These are phyloP conservation scores for Carabus problematicus DNA, from an alignment of 2,888 invertebrate genomes.

Conservation along the genomic window DNA sequence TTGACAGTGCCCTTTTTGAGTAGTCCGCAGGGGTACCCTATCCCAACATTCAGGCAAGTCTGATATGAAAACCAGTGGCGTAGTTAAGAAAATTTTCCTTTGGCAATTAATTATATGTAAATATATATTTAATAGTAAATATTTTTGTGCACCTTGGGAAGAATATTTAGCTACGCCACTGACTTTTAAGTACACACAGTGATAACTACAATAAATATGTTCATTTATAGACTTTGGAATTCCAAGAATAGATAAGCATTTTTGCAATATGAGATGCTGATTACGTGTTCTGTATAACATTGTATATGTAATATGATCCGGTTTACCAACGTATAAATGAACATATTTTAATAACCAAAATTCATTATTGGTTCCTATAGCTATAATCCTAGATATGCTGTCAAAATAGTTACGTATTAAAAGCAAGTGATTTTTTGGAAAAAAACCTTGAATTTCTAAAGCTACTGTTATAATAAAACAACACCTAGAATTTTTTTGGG, in stretches of 20 bases:
- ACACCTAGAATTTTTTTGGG: no score
- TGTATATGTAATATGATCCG: no score
- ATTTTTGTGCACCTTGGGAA: neutral
- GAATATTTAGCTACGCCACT: conserved; percentile 17
- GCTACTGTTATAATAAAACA: no score
- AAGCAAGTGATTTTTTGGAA: no score
- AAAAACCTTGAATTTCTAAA: no score
- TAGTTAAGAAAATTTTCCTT: conserved; percentile 3
- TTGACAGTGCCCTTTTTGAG: conserved; percentile 57
- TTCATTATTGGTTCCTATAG: no score
- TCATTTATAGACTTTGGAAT: conserved; percentile 7
- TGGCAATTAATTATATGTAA: neutral
- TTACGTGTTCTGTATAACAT: no score
- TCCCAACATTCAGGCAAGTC: conserved; percentile 96
- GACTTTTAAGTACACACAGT: conserved; percentile 16
- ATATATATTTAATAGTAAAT: conserved; percentile 5
- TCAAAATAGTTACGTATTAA: no score
- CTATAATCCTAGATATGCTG: no score
- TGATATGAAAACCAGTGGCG: conserved; percentile 43
- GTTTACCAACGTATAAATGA: no score
- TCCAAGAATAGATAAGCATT: conserved; percentile 2
- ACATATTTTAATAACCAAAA: no score
- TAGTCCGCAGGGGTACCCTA: conserved; percentile 87
- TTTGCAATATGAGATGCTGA: neutral
- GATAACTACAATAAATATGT: conserved; percentile 16